These are phyloP conservation scores for Meliscaeva auricollis DNA, from an alignment of 2,888 invertebrate species.

Conservation along the genomic window DNA sequence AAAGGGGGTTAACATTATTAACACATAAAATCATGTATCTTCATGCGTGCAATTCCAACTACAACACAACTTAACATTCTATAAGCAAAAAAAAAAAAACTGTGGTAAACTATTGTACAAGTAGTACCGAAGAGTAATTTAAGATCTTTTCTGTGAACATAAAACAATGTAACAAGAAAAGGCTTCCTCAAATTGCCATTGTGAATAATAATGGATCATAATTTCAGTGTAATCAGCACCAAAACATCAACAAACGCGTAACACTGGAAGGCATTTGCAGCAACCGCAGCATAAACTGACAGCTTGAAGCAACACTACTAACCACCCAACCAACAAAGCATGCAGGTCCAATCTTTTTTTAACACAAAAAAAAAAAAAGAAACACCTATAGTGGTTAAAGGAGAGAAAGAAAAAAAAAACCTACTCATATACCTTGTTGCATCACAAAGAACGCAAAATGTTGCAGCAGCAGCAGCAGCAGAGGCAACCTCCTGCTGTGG, in stretches of 20 bases:
- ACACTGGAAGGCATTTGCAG: conserved; percentile 68
- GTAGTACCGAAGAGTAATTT: neutral
- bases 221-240: conserved; percentile 51
- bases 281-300: conserved; percentile 62
- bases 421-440: conserved; percentile 27
- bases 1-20: too few species aligned
- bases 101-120: conserved; percentile 10
- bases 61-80: neutral
- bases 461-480: conserved; percentile 13
- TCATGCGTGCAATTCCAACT: conserved; percentile 1
- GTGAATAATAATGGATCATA: conserved; percentile 44
- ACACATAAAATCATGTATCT: conserved; percentile 13
- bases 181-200: conserved; percentile 27
- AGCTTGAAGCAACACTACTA: conserved; percentile 58
- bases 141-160: conserved; percentile 4
- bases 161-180: conserved; percentile 17
- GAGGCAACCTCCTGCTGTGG: conserved; percentile 44
- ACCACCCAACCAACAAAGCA: conserved; percentile 31
- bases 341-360: conserved; percentile 42
- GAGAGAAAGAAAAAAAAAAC: conserved; percentile 2
- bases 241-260: conserved; percentile 62
- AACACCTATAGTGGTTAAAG: too few species aligned
- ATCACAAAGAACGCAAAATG: conserved; percentile 58
- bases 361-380: neutral
- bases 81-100: neutral